These are phyloP conservation scores for Drosophila sordidula DNA, from an alignment of 2,888 invertebrate genomes.

Conservation along the genomic window DNA sequence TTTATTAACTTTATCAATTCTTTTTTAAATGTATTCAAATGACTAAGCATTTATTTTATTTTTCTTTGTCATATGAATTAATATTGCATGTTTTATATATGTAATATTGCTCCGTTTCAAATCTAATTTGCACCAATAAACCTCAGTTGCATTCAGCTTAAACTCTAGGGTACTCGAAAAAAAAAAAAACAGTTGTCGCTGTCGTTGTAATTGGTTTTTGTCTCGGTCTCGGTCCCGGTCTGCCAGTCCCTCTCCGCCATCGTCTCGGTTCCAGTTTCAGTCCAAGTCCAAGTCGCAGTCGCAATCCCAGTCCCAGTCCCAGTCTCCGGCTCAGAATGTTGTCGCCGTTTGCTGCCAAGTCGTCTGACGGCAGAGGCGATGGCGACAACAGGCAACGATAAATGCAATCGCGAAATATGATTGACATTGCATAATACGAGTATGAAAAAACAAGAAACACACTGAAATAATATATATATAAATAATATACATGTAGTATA, in stretches of 20 bases:
- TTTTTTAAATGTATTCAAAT: too few relatives aligned
- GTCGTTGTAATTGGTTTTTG: constrained; percentile 57
- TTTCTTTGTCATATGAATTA: too few relatives aligned
- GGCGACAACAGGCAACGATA: constrained; percentile 53
- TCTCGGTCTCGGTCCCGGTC: constrained; percentile 18
- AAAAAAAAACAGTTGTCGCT: constrained; percentile 30
- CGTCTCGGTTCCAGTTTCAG: constrained; percentile 1
- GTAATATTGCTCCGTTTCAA: not conserved
- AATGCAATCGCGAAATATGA: constrained; percentile 63
- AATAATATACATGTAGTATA: constrained; percentile 7
- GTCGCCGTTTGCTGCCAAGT: constrained; percentile 45
- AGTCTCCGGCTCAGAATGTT: constrained; percentile 43
- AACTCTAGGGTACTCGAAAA: constrained; percentile 12
- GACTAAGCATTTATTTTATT: too few relatives aligned
- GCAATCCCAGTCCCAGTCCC: constrained; percentile 4
- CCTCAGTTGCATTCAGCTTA: not conserved
- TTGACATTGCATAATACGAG: constrained; percentile 72
- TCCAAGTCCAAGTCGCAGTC: not conserved
- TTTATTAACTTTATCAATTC: too few relatives aligned
- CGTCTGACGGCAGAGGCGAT: constrained; percentile 41
- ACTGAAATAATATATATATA: constrained; percentile 18
- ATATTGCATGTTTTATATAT: too few relatives aligned
- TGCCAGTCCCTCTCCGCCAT: not conserved
- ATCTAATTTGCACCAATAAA: not conserved
- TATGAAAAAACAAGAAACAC: constrained; percentile 6